Base-by-base conservation (phyloP, 2,113 vertebrate species). In the Mobula hypostoma region DNA sequence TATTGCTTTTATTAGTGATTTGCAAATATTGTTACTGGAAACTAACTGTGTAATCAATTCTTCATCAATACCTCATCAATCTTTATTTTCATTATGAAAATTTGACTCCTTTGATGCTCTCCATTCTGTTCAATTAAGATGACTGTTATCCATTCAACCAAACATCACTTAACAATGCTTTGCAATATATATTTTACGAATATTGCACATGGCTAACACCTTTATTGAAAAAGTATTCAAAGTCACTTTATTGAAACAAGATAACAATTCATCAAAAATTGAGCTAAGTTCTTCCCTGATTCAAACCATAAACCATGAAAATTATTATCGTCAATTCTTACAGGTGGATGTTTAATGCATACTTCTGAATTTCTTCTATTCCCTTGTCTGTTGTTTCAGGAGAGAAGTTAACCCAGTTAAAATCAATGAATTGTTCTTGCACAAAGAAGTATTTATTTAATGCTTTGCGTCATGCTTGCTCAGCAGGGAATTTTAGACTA, bases 21-120 rank as follows among this genome's bases (percentile, higher is more conserved):
- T 63, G 83, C 27, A 29, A 88, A 63, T 88, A 88, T 58, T 24
- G 61, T 63, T 63, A 88, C 58, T 63, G 58, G 24, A 87, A 87
- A 87, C 58, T 87, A 29, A 56, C 61, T 11, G 56, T 87, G 56
- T 88, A 88, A 63, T 88, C 83, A 88, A 63, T 61, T 88, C 58
- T 88, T 27, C 11, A n/a, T 88, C 83, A 88, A 88, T 88, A 88
- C 58, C 58, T 63, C 56, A 88, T 88, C 83, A 63, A n/a, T 24
- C 58, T 88, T 63, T 88, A n/a, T 61, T 88, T 88, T 88, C 61
- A 88, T 87, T 63, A 27, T 88, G 58, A 9, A 15, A 56, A 63
- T 4, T 88, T 1, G 68, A 15, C 2, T 15, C 7, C 68, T 70
- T 70, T 70, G 68, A 70, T 70, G 1, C 68, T 70, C 68, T 11